Evolutionary conservation across 30 jellyfish, hydroid and myxozoan genomes (phyloP).

Genomic region (Aurelia aurita complex sp. Pacific): DNA sequence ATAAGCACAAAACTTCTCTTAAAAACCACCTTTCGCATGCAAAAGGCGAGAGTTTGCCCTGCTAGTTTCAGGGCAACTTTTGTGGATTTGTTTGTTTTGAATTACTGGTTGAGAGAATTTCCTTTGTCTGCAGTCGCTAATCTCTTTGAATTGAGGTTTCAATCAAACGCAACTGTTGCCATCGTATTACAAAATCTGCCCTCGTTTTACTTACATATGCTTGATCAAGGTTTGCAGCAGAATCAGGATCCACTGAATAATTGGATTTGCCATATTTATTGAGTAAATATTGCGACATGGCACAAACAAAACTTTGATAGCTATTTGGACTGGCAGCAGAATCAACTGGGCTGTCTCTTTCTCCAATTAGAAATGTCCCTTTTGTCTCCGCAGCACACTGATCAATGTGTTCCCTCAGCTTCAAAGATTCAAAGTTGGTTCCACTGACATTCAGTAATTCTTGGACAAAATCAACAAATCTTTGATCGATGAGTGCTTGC

Average conservation of each 20-base stretch:
- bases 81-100: too few relatives aligned
- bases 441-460: conserved; percentile 33
- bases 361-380: too few relatives aligned
- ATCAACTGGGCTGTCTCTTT: not conserved
- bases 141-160: too few relatives aligned
- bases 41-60: too few relatives aligned
- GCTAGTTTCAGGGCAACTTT: too few relatives aligned
- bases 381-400: conserved; percentile 29
- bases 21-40: too few relatives aligned
- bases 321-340: conserved; percentile 38
- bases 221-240: conserved; percentile 60
- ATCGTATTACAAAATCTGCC: too few relatives aligned
- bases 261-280: conserved; percentile 42
- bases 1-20: too few relatives aligned
- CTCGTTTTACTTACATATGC: conserved; percentile 51
- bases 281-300: conserved; percentile 60
- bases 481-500: conserved; percentile 49
- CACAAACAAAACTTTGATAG: conserved; percentile 75
- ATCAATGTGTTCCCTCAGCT: conserved; percentile 40
- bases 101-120: too few relatives aligned
- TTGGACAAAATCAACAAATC: conserved; percentile 52
- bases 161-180: too few relatives aligned
- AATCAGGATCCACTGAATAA: conserved; percentile 3
- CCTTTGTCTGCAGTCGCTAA: too few relatives aligned
- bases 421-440: conserved; percentile 61